Conservation (phyloP, 2,113 vertebrate species). For the Opisthocomus hoazin region DNA sequence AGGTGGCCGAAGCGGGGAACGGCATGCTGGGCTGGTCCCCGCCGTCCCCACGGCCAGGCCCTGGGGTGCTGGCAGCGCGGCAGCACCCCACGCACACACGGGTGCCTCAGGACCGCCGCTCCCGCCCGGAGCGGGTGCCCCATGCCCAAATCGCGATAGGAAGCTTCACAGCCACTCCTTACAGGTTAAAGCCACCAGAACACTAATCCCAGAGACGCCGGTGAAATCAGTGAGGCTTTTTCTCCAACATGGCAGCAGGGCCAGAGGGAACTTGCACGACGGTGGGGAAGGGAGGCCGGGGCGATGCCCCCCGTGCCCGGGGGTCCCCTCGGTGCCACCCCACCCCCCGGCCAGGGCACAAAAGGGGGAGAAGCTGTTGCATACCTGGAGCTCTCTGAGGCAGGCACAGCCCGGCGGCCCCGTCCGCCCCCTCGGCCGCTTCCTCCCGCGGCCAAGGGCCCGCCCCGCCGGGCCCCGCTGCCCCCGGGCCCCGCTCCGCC, state of each 20-base stretch:
- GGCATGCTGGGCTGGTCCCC: background rate
- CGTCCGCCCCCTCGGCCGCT: no score
- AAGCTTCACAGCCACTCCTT: background rate
- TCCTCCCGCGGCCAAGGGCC: background rate
- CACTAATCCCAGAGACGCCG: background rate
- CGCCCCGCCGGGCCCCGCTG: background rate
- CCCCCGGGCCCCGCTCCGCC: background rate
- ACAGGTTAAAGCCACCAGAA: background rate
- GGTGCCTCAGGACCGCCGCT: background rate
- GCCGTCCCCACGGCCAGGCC: rapidly evolving
- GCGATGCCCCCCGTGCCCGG: no score
- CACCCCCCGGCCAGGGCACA: background rate
- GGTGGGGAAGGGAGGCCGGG: rapidly evolving
- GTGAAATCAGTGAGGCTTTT: background rate
- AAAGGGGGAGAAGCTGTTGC: rapidly evolving
- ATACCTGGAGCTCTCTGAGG: background rate
- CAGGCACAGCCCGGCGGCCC: background rate
- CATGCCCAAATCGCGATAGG: rapidly evolving
- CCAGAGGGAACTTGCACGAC: no score
- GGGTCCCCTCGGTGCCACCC: background rate
- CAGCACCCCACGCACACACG: background rate
- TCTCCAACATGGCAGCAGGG: background rate
- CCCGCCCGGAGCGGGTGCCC: background rate
- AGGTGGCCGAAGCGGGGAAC: background rate
- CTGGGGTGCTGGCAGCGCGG: background rate